Conservation (phyloP, 1,140 invertebrate genomes). For the Ericerus pela region DNA sequence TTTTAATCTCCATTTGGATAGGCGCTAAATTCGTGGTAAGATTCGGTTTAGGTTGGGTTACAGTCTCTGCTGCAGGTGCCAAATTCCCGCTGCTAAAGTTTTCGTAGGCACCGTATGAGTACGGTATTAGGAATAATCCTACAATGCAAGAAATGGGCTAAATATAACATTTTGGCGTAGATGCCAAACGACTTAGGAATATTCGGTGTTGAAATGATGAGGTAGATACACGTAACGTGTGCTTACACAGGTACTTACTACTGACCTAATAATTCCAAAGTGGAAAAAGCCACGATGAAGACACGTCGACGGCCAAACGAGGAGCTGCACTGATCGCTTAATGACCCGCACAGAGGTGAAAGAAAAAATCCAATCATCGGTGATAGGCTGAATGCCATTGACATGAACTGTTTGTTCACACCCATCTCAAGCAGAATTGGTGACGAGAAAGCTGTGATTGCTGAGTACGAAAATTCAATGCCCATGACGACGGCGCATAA, state of each 20-base stretch:
- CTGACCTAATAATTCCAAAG: slow-evolving; percentile 76
- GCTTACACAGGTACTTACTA: too few species aligned
- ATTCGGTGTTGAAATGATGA: too few species aligned
- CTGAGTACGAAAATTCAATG: slow-evolving; percentile 93
- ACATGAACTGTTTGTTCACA: slow-evolving; percentile 80
- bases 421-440: slow-evolving; percentile 87
- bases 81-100: background rate
- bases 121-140: background rate
- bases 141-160: too few species aligned
- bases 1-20: too few species aligned
- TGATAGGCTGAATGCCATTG: slow-evolving; percentile 85
- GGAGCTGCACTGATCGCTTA: slow-evolving; percentile 75
- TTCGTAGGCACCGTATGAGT: background rate
- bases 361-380: slow-evolving; percentile 84
- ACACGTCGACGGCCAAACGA: slow-evolving; percentile 70
- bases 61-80: background rate
- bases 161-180: too few species aligned
- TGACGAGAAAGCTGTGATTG: slow-evolving; percentile 92
- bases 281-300: slow-evolving; percentile 75
- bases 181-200: too few species aligned
- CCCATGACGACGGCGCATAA: slow-evolving; percentile 91
- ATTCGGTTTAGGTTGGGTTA: too few species aligned
- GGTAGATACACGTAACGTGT: too few species aligned
- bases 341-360: slow-evolving; percentile 76
- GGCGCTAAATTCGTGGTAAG: too few species aligned